Base-by-base conservation (phyloP, 2,113 vertebrate species). In the Brachyhypopomus gauderio region DNA sequence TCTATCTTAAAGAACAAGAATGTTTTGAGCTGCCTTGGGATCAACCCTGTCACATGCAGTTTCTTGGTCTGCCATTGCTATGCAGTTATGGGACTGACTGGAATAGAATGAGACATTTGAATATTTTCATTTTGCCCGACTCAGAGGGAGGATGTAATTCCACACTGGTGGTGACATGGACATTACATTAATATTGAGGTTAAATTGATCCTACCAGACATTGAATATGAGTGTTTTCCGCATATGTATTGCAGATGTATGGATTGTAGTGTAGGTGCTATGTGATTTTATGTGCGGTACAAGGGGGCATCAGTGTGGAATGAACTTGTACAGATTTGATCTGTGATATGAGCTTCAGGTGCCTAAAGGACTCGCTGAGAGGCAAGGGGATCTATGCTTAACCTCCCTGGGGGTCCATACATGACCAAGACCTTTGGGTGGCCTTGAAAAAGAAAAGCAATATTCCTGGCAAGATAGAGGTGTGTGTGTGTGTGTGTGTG, bases 361-460 rank as follows among this genome's bases (percentile, higher is more conserved):
- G 85, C 85, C 78, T 85, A 85, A 84, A 75, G 38, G 55, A 70
- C 69, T 48, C 48, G 79, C 76, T 84, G 79, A 84, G 67, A 83
- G 71, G 30, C 23, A 76, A 75, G 74, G 66, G 82, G 74, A 27
- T 86, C 80, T 82, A 78, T 75, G 72, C 62, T 72, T 25, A 76
- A 69, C 36, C 60, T 38, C 41, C 19, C 66, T 36, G 58, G 34
- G 58, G 76, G 63, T 59, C 30, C 48, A 56, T 79, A 77, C 77
- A 82, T 77, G 36, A 71, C 41, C 72, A 62, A 77, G 73, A 92
- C 90, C 90, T 81, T 87, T 84, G 77, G 83, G 48, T 89, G 91
- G 92, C 92, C 92, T 91, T 91, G 89, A 86, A 81, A 76, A 81
- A 86, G 63, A 88, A 89, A 91, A 91, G 88, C 88, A 90, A 90